Percentiles rank a stretch among this genome's conserved stretches.
phyloP scores from a whole-genome alignment of 2,113 vertebrate species.

The Platichthys stellatus region DNA sequence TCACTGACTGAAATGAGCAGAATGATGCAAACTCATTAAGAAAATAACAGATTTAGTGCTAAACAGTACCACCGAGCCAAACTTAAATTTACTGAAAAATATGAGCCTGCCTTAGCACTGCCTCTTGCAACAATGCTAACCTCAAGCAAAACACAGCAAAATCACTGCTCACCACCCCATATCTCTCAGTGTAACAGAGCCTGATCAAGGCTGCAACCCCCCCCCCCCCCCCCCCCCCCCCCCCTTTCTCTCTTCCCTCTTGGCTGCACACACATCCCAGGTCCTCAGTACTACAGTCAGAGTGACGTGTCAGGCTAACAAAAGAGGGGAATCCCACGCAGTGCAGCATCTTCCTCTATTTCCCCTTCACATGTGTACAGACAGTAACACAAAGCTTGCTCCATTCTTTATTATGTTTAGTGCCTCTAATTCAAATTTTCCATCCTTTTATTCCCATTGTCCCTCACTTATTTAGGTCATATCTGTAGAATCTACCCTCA shows the following conservation, averaged over 20 bases:
- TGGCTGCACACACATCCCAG: background rate
- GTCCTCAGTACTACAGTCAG: constrained; percentile 3
- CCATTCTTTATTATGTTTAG: too few relatives aligned
- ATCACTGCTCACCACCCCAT: constrained; percentile 10
- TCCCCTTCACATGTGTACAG: too few relatives aligned
- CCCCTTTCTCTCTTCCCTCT: background rate
- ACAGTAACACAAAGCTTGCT: too few relatives aligned
- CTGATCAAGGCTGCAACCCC: background rate
- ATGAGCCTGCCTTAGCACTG: background rate
- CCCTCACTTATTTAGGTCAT: too few relatives aligned
- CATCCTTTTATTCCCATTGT: too few relatives aligned
- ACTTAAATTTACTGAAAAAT: background rate
- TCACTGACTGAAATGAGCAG: too few relatives aligned
- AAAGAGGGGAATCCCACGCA: constrained; percentile 47
- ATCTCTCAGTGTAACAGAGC: background rate
- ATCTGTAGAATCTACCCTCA: too few relatives aligned
- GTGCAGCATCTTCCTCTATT: background rate
- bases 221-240: background rate
- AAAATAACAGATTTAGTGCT: too few relatives aligned
- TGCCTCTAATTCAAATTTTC: too few relatives aligned
- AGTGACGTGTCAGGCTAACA: constrained; percentile 24
- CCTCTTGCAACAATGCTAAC: constrained; percentile 30
- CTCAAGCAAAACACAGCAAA: constrained; percentile 14
- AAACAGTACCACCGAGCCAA: too few relatives aligned
- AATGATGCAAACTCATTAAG: too few relatives aligned